These are phyloP conservation scores for Plebejus argus DNA, from an alignment of 2,888 invertebrate species.

Conservation along the genomic window DNA sequence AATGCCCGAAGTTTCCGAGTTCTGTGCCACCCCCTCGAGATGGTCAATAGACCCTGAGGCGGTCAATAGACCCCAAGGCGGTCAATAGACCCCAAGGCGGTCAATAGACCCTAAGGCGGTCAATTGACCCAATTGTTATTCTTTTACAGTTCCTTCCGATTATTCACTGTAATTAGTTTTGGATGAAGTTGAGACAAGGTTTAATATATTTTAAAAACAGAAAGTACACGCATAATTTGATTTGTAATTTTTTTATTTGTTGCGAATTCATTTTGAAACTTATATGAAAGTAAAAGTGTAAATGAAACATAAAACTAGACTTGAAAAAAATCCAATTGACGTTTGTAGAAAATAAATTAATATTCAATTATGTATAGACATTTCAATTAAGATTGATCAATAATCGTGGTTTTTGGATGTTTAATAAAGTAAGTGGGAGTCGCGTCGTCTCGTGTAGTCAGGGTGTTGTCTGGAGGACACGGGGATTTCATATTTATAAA, in stretches of 20 bases:
- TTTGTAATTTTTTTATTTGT: too few species aligned
- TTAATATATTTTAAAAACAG: not conserved
- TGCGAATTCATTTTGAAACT: too few species aligned
- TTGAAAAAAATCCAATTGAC: too few species aligned
- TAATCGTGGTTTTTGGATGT: not conserved
- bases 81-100: too few species aligned
- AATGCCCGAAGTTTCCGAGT: not conserved
- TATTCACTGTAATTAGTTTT: not conserved
- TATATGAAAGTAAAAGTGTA: too few species aligned
- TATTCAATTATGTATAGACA: not conserved
- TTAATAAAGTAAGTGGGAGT: not conserved
- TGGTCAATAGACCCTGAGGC: conserved; percentile 10
- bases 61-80: too few species aligned
- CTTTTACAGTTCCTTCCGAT: not conserved
- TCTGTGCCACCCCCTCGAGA: not conserved
- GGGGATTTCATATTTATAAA: not conserved
- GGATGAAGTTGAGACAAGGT: not conserved
- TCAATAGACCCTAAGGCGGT: not conserved
- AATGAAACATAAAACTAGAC: too few species aligned
- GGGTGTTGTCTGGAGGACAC: not conserved
- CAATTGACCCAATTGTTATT: conserved; percentile 4
- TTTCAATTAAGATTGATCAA: not conserved
- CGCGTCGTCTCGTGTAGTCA: not conserved
- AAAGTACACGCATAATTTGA: too few species aligned
- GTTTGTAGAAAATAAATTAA: not conserved